phyloP scores from a whole-genome alignment of 1,140 invertebrate genomes.

The Babylonia areolata region DNA sequence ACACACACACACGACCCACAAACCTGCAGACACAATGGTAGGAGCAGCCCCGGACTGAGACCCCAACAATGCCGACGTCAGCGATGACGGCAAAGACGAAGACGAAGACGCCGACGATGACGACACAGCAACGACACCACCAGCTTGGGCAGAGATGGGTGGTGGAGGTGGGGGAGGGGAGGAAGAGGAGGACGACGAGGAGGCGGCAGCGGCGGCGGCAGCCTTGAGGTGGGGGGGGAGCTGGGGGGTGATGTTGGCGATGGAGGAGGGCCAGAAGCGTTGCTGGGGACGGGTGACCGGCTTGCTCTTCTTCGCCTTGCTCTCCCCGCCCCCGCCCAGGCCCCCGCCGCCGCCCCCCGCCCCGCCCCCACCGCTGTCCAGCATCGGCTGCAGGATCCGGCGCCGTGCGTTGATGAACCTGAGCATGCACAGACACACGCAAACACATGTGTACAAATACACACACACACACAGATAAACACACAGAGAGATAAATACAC shows the following conservation, averaged over 20 bases:
- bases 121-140: too few species aligned
- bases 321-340: conserved; percentile 56
- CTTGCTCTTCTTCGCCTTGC: conserved; percentile 73
- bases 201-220: not conserved
- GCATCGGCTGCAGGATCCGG: conserved; percentile 91
- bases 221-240: conserved; percentile 41
- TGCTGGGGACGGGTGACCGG: conserved; percentile 76
- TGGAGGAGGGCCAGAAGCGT: conserved; percentile 80
- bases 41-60: not conserved
- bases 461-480: too few species aligned
- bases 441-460: too few species aligned
- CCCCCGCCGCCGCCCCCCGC: conserved; percentile 18
- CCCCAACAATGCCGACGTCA: too few species aligned
- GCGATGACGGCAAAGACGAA: too few species aligned
- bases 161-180: too few species aligned
- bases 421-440: too few species aligned
- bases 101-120: too few species aligned
- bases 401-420: conserved; percentile 97
- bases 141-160: too few species aligned
- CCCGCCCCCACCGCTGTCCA: conserved; percentile 59
- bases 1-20: not conserved
- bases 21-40: not conserved
- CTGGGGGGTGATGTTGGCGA: conserved; percentile 76
- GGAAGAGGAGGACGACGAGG: not conserved
- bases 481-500: too few species aligned